phyloP scores from a whole-genome alignment of 1,140 invertebrate genomes.

The Pseudoatta argentina region DNA sequence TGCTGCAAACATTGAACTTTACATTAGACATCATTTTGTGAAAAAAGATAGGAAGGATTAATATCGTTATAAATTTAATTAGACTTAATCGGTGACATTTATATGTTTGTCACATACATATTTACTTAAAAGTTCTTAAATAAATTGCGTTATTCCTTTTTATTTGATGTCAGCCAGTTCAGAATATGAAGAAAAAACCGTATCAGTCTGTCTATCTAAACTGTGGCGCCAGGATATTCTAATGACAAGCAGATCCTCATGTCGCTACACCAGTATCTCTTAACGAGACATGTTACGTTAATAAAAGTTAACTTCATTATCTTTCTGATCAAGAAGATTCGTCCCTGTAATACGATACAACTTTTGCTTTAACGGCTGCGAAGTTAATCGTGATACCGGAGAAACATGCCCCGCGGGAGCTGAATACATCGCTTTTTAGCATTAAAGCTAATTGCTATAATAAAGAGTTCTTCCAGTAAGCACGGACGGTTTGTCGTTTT shows the following conservation, averaged over 20 bases:
- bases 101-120: neutral
- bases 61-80: neutral
- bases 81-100: neutral
- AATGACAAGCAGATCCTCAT: conserved; percentile 16
- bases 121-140: neutral
- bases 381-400: neutral
- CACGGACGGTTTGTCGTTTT: conserved; percentile 34
- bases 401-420: neutral
- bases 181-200: neutral
- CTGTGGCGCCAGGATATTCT: neutral
- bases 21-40: neutral
- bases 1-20: neutral
- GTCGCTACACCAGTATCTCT: neutral
- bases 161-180: neutral
- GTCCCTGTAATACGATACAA: conserved; percentile 20
- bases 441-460: conserved; percentile 56
- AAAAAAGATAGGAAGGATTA: neutral
- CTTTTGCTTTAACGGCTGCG: conserved; percentile 12
- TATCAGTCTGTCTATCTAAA: conserved; percentile 52
- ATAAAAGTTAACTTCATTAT: conserved; percentile 60
- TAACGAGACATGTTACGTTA: conserved; percentile 42
- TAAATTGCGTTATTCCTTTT: neutral
- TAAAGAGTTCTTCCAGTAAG: conserved; percentile 19
- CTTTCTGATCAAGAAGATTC: conserved; percentile 30
- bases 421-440: neutral